Conservation (phyloP, 30 jellyfish, hydroid and myxozoan genomes). For the Chironex yamaguchii region DNA sequence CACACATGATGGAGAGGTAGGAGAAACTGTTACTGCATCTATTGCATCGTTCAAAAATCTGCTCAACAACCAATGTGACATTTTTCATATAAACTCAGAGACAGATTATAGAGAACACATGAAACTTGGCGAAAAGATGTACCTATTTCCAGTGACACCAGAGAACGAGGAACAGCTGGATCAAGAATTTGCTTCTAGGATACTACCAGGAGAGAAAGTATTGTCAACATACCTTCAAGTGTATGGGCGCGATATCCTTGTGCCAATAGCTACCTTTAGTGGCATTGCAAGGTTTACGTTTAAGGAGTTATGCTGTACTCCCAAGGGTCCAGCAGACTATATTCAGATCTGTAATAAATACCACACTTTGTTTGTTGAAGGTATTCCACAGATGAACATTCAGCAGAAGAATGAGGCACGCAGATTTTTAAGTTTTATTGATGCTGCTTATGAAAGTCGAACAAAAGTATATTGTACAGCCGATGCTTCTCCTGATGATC, state of each 20-base stretch:
- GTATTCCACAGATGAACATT: slow-evolving; percentile 79
- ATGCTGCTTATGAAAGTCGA: slow-evolving; percentile 88
- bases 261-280: slow-evolving; percentile 73
- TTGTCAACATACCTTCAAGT: slow-evolving; percentile 46
- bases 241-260: slow-evolving; percentile 74
- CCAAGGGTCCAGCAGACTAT: slow-evolving; percentile 90
- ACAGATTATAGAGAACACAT: slow-evolving; percentile 73
- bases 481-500: slow-evolving; percentile 75
- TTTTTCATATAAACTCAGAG: slow-evolving; percentile 62
- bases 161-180: slow-evolving; percentile 68
- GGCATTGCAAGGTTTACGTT: slow-evolving; percentile 83
- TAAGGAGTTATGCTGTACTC: slow-evolving; percentile 69
- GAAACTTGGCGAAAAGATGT: slow-evolving; percentile 67
- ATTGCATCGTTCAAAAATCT: slow-evolving; percentile 66
- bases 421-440: slow-evolving; percentile 81
- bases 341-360: slow-evolving; percentile 76
- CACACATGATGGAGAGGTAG: slow-evolving; percentile 69
- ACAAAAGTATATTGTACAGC: slow-evolving; percentile 76
- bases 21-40: slow-evolving; percentile 10
- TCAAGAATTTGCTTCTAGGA: slow-evolving; percentile 48
- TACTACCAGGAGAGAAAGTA: slow-evolving; percentile 50
- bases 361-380: slow-evolving; percentile 67
- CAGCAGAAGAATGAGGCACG: slow-evolving; percentile 81
- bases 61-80: slow-evolving; percentile 49
- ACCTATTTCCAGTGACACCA: slow-evolving; percentile 43